Evolutionary conservation across 2,797 vertebrate species (phyloP), one percentile per base, ranked within the genome.

Genomic region (Amblyopsis hoosieri): DNA sequence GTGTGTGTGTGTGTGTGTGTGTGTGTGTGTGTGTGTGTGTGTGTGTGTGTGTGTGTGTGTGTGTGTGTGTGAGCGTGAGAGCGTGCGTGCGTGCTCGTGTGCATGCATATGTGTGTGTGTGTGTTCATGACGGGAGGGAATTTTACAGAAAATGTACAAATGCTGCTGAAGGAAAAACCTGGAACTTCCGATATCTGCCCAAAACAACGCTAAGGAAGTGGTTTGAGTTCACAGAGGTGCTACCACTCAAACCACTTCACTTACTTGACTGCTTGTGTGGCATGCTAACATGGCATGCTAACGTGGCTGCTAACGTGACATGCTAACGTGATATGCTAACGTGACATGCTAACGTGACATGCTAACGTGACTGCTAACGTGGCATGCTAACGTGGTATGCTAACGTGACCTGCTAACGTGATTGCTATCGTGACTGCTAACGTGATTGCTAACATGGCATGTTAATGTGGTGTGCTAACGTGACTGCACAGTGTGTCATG

Each of bases 161-260:
- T 46, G 53, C 54, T 58, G 54, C 66, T 71, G 14, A 37, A 47
- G 70, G 5, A 55, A 67, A 54, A 62, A 60, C 47, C 51, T 62
- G 45, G 2, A 57, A 15, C 74, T 68, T 66, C 57, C 57, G 76
- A 69, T 78, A 64, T 69, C 57, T 72, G 57, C 62, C 59, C 62
- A 49, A 79, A 56, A 56, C 70, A 68, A 75, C 72, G 63, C 66
- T 54, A 81, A 64, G 62, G 23, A 76, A 82, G 74, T 59, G 17
- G 0, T 67, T 80, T 62, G 63, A 64, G 74, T 81, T 66, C 72
- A 73, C 59, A 75, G 9, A 37, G 37, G 37, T 37, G 19, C 3
- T 23, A 23, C 2, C 19, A 23, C 19, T 23, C 19, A 23, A 23
- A 23, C 19, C 19, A 23, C 19, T 23, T 23, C 19, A 23, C 2